Base-by-base conservation (phyloP, 2,888 invertebrate genomes). In the Drosophila melanosoma region DNA sequence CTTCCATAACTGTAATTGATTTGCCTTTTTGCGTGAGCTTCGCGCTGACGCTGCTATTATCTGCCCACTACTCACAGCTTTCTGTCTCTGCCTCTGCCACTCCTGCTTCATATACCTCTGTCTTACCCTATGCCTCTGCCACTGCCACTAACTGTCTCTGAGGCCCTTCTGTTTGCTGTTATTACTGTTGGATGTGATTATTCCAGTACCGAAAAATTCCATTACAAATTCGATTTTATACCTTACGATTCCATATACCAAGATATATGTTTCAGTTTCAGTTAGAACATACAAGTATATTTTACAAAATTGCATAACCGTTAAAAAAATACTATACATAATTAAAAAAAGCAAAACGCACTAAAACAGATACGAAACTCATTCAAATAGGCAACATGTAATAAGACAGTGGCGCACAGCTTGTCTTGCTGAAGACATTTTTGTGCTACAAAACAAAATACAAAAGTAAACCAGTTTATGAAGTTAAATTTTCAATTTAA, bases 1-100 rank as follows among this genome's bases (percentile, higher is more conserved):
- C 83, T 87, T 79, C 73, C 36, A 69, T 79, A 74, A 87, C 85
- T 87, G 89, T 82, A 89, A 89, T 89, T 84, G 89, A 87, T 89
- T 89, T 89, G 88, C 75, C 57, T 82, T 80, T 79, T 74, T 74
- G 76, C 61, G 54, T 63, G 45, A 45, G 63, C 53, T 49, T 64
- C 49, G 69, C 51, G 66, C 69, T 58, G 77, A 73, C 52, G 53
- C 52, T 60, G 45, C 58, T 57, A 45, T 71, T 76, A 72, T 65
- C 64, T 59, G 51, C 12, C 52, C 48, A n/a, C 35, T 32, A n/a
- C 51, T 51, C 20, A 42, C 20, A 20, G 42, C 48, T 15, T 48
- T 40, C 35, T 52, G 61, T 15, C 48, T 15, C 48, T 10, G 17
- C 15, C 45, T 23, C 48, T 48, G 48, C 15, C 29, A 29, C 29